Evolutionary conservation across 1,140 invertebrate genomes (phyloP), one percentile per base, ranked within the genome.

Genomic region (Wasmannia auropunctata): DNA sequence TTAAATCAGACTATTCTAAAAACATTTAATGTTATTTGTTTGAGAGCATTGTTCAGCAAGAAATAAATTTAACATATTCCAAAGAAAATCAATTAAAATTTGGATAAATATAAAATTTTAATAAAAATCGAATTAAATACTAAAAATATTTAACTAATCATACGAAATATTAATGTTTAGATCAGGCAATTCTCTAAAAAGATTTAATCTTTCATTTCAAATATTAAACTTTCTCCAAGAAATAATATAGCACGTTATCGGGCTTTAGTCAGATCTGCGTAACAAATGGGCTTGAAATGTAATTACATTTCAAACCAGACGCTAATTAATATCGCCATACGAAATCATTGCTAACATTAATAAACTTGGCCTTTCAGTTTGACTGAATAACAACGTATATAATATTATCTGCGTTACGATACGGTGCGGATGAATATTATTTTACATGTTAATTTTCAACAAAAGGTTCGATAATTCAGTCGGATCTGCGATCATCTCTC

Each of bases 391-490:
- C 37, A 49, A 14, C 54, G 34, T 16, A 11, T 40, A 56, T 28
- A 69, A 34, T 58, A 81, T 69, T 43, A 19, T n/a, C 25, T 19
- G 10, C 37, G 22, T 69, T 28, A 31, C 16, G 14, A 22, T 14
- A 28, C 43, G 11, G 0, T 22, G 16, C 60, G 3, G 16, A 40
- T 58, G 40, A 11, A 72, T 70, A 72, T 31, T n/a, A 43, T 83
- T 74, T 83, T 40, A 72, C n/a, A 58, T 34, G 14, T 34, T 74
- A 83, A 83, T 83, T 46, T 58, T 46, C 51, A 34, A 74, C 37
- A 58, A 74, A 74, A 1, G 34, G 14, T 25, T 8, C 14, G 37
- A 72, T 14, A 43, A 25, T 83, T 31, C 40, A 51, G 67, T 74
- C 25, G n/a, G 8, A 58, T 43, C 19, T 28, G 34, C 22, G 49